Conservation (phyloP, 2,888 invertebrate genomes). For the Lamellibrachia columna region DNA sequence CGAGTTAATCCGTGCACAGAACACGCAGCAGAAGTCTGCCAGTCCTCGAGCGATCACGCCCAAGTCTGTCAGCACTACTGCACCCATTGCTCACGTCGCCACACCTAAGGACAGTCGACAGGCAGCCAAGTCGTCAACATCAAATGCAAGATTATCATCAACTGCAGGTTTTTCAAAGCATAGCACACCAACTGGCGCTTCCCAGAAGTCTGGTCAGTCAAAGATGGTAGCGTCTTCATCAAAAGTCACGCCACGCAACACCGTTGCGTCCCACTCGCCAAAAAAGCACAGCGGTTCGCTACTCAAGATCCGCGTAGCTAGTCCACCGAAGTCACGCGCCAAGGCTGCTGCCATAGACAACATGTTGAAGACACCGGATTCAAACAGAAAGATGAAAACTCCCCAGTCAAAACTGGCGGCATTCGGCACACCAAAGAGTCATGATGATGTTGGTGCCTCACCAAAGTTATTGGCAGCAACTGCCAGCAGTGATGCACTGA, state of each 20-base stretch:
- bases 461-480: background rate
- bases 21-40: background rate
- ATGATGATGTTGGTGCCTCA: background rate
- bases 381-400: background rate
- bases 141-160: background rate
- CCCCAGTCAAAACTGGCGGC: background rate
- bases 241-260: background rate
- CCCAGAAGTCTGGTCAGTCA: background rate
- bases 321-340: conserved; percentile 24
- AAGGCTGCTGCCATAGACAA: conserved; percentile 28
- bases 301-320: background rate
- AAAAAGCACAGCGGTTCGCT: background rate
- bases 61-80: background rate
- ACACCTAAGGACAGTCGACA: background rate
- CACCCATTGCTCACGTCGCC: background rate
- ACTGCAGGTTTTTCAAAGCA: background rate
- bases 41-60: background rate
- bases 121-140: conserved; percentile 17
- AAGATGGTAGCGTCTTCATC: background rate
- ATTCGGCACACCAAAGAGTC: background rate
- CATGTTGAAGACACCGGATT: background rate
- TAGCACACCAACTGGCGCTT: background rate
- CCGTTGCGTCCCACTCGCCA: background rate
- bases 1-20: background rate
- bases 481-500: background rate